Evolutionary conservation across 2,797 vertebrate genomes (phyloP).

Genomic region (Rhinatrema bivittatum): DNA sequence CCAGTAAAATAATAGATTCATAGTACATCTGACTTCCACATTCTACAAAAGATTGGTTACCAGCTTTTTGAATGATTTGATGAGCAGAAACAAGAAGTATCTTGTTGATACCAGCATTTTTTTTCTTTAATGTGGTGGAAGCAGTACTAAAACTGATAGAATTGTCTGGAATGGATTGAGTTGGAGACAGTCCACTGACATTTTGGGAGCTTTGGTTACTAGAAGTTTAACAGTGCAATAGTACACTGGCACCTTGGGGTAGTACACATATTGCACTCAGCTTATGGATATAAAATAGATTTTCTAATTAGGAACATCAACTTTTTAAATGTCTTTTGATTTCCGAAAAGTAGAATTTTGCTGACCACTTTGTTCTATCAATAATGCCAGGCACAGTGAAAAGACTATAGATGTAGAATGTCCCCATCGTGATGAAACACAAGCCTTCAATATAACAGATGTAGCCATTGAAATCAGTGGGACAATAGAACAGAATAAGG

Average conservation of each 20-base stretch:
- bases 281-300: conserved; percentile 20
- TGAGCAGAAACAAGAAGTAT: conserved; percentile 36
- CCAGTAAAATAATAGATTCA: conserved; percentile 56
- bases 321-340: no score
- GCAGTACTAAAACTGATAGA: conserved; percentile 31
- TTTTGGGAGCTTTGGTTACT: conserved; percentile 41
- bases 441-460: no score
- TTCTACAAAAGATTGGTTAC: conserved; percentile 61
- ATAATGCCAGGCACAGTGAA: no score
- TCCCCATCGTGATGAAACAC: no score
- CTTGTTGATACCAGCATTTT: conserved; percentile 51
- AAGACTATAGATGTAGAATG: no score
- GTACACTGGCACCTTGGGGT: no score
- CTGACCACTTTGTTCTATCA: no score
- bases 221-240: conserved; percentile 37
- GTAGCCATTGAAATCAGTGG: no score
- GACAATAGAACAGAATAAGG: no score
- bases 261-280: conserved; percentile 17
- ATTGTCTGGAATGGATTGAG: conserved; percentile 51
- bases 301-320: conserved; percentile 24
- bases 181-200: conserved; percentile 53
- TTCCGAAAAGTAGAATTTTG: no score
- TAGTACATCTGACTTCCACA: conserved; percentile 57
- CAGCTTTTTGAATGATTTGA: conserved; percentile 59
- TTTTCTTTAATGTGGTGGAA: conserved; percentile 61